Evolutionary conservation across 2,797 vertebrate species (phyloP).

Genomic region (Amblyraja radiata): DNA sequence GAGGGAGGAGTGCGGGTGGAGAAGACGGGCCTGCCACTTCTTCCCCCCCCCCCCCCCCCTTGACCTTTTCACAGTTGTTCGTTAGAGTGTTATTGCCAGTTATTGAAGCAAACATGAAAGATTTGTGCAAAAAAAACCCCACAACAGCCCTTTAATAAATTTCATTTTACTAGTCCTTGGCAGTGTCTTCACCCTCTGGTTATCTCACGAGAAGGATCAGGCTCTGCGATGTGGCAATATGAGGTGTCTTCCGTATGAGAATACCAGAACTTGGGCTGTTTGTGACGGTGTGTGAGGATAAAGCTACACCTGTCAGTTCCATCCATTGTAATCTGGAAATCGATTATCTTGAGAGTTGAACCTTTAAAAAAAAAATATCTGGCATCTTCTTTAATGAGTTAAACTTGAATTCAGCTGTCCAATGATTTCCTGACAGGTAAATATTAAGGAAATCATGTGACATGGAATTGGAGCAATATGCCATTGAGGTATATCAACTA

Average conservation of each 20-base stretch:
- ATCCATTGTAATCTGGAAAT: not conserved
- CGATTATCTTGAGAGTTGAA: not conserved
- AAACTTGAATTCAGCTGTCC: not conserved
- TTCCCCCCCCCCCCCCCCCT: not conserved
- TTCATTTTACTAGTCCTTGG: not conserved
- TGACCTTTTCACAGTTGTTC: not conserved
- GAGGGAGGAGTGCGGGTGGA: not conserved
- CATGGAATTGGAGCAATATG: too few relatives aligned
- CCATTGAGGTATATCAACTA: too few relatives aligned
- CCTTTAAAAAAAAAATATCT: not conserved
- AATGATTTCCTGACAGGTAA: not conserved
- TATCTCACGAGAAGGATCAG: not conserved
- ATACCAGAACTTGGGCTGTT: constrained; percentile 16
- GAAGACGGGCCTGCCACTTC: not conserved
- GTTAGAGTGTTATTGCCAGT: not conserved
- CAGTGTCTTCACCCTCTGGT: not conserved
- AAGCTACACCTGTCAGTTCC: not conserved
- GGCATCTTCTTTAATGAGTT: not conserved
- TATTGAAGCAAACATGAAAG: not conserved
- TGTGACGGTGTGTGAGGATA: not conserved
- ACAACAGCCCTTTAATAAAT: not conserved
- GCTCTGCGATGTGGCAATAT: not conserved
- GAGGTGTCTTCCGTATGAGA: not conserved
- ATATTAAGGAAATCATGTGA: too few relatives aligned
- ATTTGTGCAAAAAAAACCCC: not conserved